Evolutionary conservation across 1,140 invertebrate species (phyloP).

Genomic region (Drosophila miranda): DNA sequence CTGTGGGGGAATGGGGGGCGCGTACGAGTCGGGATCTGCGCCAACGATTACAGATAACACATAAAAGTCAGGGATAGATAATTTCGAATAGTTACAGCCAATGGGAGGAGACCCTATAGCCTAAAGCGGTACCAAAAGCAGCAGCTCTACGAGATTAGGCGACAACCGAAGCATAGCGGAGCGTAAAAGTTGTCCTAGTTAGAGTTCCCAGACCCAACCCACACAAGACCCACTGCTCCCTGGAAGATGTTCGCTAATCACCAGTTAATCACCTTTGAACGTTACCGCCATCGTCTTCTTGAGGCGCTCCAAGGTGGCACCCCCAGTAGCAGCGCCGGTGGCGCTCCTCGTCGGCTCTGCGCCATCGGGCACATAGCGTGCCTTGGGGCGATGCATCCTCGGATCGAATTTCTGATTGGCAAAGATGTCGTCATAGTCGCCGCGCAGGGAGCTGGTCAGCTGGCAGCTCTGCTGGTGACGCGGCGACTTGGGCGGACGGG

Average conservation of each 20-base stretch:
- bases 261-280: constrained; percentile 72
- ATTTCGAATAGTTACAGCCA: constrained; percentile 58
- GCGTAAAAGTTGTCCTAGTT: constrained; percentile 7
- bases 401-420: constrained; percentile 89
- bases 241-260: constrained; percentile 6
- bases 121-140: constrained; percentile 30
- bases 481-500: constrained; percentile 58
- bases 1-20: constrained; percentile 69
- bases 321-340: constrained; percentile 10
- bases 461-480: constrained; percentile 48
- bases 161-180: constrained; percentile 32
- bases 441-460: constrained; percentile 61
- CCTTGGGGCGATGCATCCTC: constrained; percentile 88
- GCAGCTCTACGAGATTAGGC: constrained; percentile 53
- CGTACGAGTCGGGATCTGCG: constrained; percentile 75
- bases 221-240: constrained; percentile 28
- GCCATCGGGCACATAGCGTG: constrained; percentile 88
- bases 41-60: constrained; percentile 42
- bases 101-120: constrained; percentile 32
- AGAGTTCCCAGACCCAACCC: constrained; percentile 2
- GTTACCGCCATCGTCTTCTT: constrained; percentile 68
- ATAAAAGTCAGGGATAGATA: constrained; percentile 37
- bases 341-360: constrained; percentile 34
- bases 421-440: constrained; percentile 84
- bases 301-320: constrained; percentile 52